Evolutionary conservation across 2,113 vertebrate genomes (phyloP), one percentile per base, ranked within the genome.

Genomic region (Raphicerus campestris): DNA sequence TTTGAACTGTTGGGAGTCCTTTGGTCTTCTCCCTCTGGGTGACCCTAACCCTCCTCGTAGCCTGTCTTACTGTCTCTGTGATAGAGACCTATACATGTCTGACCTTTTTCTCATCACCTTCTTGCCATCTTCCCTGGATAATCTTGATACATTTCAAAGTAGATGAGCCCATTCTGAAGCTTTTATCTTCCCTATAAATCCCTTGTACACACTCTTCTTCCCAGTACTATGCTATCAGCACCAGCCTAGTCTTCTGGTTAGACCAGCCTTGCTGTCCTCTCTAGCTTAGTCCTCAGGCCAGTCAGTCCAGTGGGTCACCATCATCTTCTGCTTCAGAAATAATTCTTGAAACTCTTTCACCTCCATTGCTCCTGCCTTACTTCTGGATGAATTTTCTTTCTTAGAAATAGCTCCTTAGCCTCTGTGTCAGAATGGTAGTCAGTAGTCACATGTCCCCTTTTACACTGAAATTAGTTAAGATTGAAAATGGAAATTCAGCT

Each of bases 361-460:
- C 26, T 73, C 32, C 17, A 14, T 30, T n/a, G 42, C 24, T 35
- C 8, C 60, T 39, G 35, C 60, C 5, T 30, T 42, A 26, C 14
- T 39, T 51, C 24, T 20, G n/a, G 17, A 28, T 10, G 0, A 14
- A 32, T 6, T 17, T 19, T 51, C 17, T 39, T 75, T 10, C 47
- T 81, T 15, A 24, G 32, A 51, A 70, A 63, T 60, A 16, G 39
- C 32, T 32, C n/a, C 55, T 49, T 77, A 26, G 32, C 49, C 28
- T 19, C 28, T 35, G 9, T 61, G 61, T 60, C 2, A 2, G 0
- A 3, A 0, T 3, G 53, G 32, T 16, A 14, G 60, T 10, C 16
- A 22, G 7, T 10, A 51, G 6, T 42, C 22, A 5, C 58, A 22
- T 7, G n/a, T 35, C 5, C 14, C 4, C 3, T 9, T 28, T 78